Conservation (phyloP, 2,888 invertebrate species). For the Ophioninae sp. region DNA sequence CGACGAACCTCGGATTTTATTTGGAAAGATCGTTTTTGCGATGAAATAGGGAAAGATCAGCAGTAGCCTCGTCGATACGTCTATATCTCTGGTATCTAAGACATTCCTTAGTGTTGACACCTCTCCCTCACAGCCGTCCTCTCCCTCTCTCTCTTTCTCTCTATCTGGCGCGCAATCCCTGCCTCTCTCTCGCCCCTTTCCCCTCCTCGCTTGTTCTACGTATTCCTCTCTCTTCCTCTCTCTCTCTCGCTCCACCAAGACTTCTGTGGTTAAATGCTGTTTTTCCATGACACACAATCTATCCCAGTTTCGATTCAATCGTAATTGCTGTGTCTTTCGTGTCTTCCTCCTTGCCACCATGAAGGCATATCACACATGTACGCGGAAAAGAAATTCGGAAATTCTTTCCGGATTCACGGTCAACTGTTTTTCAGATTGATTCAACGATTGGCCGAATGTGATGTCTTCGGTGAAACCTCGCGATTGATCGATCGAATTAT, state of each 20-base stretch:
- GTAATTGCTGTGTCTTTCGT: conserved; percentile 32
- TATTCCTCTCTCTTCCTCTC: conserved; percentile 73
- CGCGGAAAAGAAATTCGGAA: conserved; percentile 9
- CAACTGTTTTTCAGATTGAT: not conserved
- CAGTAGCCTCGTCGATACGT: conserved; percentile 67
- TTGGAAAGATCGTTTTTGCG: not conserved
- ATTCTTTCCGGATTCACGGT: not conserved
- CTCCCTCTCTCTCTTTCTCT: conserved; percentile 66
- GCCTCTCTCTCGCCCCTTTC: conserved; percentile 71
- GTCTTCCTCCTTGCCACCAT: conserved; percentile 24
- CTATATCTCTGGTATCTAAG: conserved; percentile 69
- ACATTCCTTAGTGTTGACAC: conserved; percentile 76
- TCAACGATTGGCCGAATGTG: not conserved
- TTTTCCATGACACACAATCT: conserved; percentile 47
- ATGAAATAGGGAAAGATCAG: conserved; percentile 13
- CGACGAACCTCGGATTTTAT: not conserved
- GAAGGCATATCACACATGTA: not conserved
- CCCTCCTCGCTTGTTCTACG: conserved; percentile 66
- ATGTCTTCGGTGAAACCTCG: not conserved
- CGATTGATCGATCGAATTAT: not conserved
- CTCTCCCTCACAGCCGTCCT: conserved; percentile 69
- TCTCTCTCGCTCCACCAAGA: conserved; percentile 52
- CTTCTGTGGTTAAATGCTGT: conserved; percentile 39
- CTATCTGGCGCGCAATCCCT: not conserved
- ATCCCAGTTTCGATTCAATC: conserved; percentile 44